A percentile compares a stretch with the other conserved stretches of the same genome.
phyloP scores from a whole-genome alignment of 2,888 invertebrate genomes.

The Prosapia bicincta region DNA sequence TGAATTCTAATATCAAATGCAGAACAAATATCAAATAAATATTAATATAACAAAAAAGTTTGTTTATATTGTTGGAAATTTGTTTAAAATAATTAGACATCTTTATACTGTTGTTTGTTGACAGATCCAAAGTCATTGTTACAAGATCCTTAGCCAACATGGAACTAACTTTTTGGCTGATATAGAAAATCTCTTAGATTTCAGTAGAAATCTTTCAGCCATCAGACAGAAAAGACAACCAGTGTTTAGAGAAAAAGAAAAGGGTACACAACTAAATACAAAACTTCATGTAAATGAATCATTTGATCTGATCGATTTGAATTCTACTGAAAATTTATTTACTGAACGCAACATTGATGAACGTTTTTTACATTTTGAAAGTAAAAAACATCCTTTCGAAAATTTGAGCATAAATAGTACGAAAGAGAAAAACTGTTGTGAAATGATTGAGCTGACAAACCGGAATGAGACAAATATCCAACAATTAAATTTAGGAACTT shows the following conservation, averaged over 20 bases:
- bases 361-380: no score
- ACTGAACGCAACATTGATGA: slow-evolving; percentile 5
- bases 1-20: no score
- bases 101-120: not conserved
- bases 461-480: no score
- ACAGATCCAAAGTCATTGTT: slow-evolving; percentile 24
- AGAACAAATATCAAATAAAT: no score
- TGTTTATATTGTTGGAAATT: no score
- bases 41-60: no score
- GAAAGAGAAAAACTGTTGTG: not conserved
- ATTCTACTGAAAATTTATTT: slow-evolving; percentile 9
- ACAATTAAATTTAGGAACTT: no score
- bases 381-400: not conserved
- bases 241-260: not conserved
- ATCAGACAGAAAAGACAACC: not conserved
- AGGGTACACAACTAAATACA: no score
- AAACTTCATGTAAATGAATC: slow-evolving; percentile 1
- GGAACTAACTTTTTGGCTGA: slow-evolving; percentile 23
- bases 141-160: slow-evolving; percentile 23
- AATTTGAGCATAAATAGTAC: not conserved
- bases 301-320: slow-evolving; percentile 20
- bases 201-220: slow-evolving; percentile 15
- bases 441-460: slow-evolving; percentile 15
- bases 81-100: no score
- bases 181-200: slow-evolving; percentile 24